Conservation (phyloP, 2,797 vertebrate genomes). For the Semaprochilodus insignis region DNA sequence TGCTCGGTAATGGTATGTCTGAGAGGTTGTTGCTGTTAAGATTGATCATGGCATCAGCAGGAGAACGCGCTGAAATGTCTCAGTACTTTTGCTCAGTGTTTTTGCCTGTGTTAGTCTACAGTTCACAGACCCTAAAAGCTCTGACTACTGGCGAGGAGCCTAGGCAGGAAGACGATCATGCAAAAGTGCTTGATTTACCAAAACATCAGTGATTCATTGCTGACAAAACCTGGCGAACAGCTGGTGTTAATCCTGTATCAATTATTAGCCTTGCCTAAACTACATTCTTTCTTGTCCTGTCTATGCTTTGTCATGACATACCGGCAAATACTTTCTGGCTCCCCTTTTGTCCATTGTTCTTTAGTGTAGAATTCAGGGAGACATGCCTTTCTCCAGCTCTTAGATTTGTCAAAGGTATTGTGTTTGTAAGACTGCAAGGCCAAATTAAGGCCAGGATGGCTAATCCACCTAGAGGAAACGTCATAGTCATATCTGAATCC, state of each 20-base stretch:
- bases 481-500: background rate
- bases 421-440: background rate
- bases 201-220: slow-evolving; percentile 36
- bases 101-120: background rate
- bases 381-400: background rate
- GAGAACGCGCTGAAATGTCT: background rate
- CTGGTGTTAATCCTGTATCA: slow-evolving; percentile 19
- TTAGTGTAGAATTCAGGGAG: background rate
- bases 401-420: background rate
- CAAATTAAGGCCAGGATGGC: background rate
- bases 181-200: slow-evolving; percentile 30
- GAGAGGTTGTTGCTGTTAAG: background rate
- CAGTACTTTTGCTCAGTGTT: background rate
- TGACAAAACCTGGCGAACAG: slow-evolving; percentile 15
- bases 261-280: slow-evolving; percentile 26
- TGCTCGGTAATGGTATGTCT: background rate
- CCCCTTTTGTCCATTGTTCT: background rate
- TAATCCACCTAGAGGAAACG: background rate
- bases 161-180: slow-evolving; percentile 7
- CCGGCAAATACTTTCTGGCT: background rate
- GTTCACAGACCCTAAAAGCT: background rate
- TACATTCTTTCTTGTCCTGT: slow-evolving; percentile 14
- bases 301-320: background rate
- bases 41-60: background rate
- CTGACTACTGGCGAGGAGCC: slow-evolving; percentile 22